Evolutionary conservation across 2,113 vertebrate species (phyloP), one percentile per base, ranked within the genome.

Genomic region (Passer montanus): DNA sequence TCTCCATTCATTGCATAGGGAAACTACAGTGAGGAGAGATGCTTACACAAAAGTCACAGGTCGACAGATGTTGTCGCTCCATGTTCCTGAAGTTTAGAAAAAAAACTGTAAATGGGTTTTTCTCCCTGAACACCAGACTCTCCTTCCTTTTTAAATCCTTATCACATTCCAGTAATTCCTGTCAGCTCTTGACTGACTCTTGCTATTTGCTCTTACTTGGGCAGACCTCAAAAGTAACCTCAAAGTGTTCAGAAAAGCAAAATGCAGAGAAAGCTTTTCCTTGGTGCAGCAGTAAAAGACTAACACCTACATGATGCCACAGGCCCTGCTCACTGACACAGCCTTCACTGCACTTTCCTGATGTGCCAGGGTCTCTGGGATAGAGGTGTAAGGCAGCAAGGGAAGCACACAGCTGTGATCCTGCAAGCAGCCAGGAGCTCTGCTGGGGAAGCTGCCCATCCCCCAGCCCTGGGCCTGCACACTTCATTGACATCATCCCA

Each of bases 81-180:
- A 4, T 43, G 49, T 56, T 39, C 20, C 30, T 44, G 13, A 26
- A 68, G 7, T 50, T 69, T 19, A 15, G 55, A 47, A 66, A 67
- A 52, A 15, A 4, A 1, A 3, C 4, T 0, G 0, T 16, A 35
- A 41, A 68, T 21, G 9, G 2, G 3, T 1, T 78, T 60, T 92
- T 64, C 26, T 35, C 16, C 26, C 33, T 22, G 33, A 64, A 75
- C 30, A 72, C 10, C 6, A 0, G 19, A n/a, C 13, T 37, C 18
- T 46, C n/a, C 50, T 66, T 80, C 13, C n/a, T 80, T 78, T 52
- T 1, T 5, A 72, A 82, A 16, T 52, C 41, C 43, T 59, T 47
- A 72, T 10, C 21, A 13, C 5, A 76, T 86, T 80, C 37, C 31
- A 64, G 31, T 49, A 85, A 86, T 80, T 88, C 37, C 22, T 2